These are phyloP conservation scores for Gadopsis bispinosus DNA, from an alignment of 2,797 vertebrate species.

Conservation along the genomic window DNA sequence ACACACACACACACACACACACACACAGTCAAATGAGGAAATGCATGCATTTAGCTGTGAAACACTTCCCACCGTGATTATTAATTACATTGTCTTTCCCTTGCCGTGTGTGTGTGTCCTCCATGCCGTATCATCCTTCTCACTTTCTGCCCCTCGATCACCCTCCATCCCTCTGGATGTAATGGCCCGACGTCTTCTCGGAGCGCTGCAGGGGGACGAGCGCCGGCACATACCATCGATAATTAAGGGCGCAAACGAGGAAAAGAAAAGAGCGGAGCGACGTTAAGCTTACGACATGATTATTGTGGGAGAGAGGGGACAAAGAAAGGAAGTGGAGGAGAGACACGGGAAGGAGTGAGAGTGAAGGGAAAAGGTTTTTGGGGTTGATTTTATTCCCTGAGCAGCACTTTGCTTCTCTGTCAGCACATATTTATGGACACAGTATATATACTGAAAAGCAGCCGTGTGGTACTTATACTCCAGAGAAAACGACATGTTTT, in stretches of 20 bases:
- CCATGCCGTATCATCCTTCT: slow-evolving; percentile 5
- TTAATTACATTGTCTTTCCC: slow-evolving; percentile 64
- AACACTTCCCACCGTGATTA: slow-evolving; percentile 66
- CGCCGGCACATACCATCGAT: slow-evolving; percentile 27
- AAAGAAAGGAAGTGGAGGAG: background rate
- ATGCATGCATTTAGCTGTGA: slow-evolving; percentile 50
- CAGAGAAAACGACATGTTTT: background rate
- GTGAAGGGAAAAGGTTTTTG: background rate
- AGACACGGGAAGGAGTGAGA: background rate
- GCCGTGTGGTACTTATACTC: background rate
- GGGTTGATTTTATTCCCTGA: background rate
- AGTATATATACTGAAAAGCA: background rate
- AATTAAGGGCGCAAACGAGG: slow-evolving; percentile 52
- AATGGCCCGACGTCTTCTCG: slow-evolving; percentile 42
- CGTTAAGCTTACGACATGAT: slow-evolving; percentile 18
- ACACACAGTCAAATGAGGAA: slow-evolving; percentile 7
- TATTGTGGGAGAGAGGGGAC: background rate
- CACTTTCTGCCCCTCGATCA: slow-evolving; percentile 14
- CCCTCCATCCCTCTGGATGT: slow-evolving; percentile 26
- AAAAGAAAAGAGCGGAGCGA: background rate
- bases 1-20: no score
- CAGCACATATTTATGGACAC: background rate
- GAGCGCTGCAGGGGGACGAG: slow-evolving; percentile 36
- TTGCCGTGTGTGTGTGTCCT: slow-evolving; percentile 40
- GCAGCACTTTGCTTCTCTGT: background rate